A percentile compares a stretch with the other conserved stretches of the same genome.
These are phyloP conservation scores for Eleginops maclovinus DNA, from an alignment of 2,113 vertebrate genomes.

Conservation along the genomic window DNA sequence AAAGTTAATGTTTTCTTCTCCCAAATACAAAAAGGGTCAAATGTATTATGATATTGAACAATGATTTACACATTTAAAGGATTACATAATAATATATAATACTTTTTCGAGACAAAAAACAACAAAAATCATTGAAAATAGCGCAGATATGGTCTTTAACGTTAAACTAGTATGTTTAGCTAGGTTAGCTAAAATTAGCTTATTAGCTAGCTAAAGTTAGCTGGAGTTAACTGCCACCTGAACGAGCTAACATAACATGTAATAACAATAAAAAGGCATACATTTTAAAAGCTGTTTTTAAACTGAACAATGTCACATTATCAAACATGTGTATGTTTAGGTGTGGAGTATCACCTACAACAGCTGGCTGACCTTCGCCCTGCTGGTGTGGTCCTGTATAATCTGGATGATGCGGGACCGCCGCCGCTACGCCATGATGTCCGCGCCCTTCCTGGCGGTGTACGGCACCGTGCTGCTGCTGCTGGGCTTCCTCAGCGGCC, in stretches of 20 bases:
- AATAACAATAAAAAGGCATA: background rate
- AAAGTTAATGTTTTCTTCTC: background rate
- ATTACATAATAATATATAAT: too few species aligned
- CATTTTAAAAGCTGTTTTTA: too few species aligned
- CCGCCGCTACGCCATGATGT: constrained; percentile 84
- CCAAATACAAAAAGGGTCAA: background rate
- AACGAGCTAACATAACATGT: background rate
- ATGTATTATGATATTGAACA: background rate
- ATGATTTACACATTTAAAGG: too few species aligned
- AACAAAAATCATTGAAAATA: background rate
- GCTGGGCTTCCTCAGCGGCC: constrained; percentile 81
- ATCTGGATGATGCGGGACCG: constrained; percentile 84
- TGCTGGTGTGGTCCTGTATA: constrained; percentile 86
- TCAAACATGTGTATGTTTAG: constrained; percentile 36
- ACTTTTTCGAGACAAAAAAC: background rate
- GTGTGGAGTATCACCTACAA: constrained; percentile 85
- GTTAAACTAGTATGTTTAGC: too few species aligned
- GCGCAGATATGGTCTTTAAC: background rate
- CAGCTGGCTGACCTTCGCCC: constrained; percentile 84
- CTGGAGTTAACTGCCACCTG: background rate
- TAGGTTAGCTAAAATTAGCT: background rate
- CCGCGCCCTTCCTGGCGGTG: constrained; percentile 87
- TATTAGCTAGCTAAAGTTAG: background rate
- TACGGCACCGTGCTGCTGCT: constrained; percentile 84
- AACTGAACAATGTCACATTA: too few species aligned